These are phyloP conservation scores for Alentia gelatinosa DNA, from an alignment of 2,888 invertebrate genomes.

Conservation along the genomic window DNA sequence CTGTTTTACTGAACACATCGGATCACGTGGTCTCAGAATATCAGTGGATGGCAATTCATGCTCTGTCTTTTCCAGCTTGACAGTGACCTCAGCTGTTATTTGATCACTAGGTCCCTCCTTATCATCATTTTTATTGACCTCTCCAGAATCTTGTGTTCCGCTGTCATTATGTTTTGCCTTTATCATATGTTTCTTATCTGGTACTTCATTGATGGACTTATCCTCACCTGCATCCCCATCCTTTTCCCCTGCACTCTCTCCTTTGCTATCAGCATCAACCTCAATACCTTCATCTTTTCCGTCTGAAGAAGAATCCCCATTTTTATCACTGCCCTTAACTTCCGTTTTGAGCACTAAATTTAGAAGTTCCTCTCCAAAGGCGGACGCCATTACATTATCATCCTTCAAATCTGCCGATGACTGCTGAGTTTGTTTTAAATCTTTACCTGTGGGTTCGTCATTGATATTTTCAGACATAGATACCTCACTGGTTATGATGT, in stretches of 20 bases:
- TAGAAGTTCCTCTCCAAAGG: too few species aligned
- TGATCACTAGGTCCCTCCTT: background rate
- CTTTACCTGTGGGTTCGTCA: too few species aligned
- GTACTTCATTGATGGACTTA: background rate
- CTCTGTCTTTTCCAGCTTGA: background rate
- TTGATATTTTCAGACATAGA: too few species aligned
- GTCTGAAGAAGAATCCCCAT: background rate
- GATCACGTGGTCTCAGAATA: background rate
- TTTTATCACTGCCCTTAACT: too few species aligned
- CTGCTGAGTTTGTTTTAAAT: too few species aligned
- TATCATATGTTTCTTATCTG: background rate
- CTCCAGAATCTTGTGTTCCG: background rate
- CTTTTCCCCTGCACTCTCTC: background rate
- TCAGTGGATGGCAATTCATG: background rate
- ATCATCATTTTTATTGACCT: background rate
- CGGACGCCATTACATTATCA: too few species aligned
- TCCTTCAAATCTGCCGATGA: too few species aligned
- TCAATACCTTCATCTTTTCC: constrained; percentile 35
- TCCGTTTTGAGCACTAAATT: too few species aligned
- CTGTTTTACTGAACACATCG: constrained; percentile 21
- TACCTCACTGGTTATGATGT: too few species aligned
- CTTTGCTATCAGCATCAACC: background rate
- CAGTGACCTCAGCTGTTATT: too few species aligned
- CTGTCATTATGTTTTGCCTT: background rate
- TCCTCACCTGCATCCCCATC: background rate